These are phyloP conservation scores for Mesorhabditis sp. DNA, from an alignment of 2,888 invertebrate genomes.

Conservation along the genomic window DNA sequence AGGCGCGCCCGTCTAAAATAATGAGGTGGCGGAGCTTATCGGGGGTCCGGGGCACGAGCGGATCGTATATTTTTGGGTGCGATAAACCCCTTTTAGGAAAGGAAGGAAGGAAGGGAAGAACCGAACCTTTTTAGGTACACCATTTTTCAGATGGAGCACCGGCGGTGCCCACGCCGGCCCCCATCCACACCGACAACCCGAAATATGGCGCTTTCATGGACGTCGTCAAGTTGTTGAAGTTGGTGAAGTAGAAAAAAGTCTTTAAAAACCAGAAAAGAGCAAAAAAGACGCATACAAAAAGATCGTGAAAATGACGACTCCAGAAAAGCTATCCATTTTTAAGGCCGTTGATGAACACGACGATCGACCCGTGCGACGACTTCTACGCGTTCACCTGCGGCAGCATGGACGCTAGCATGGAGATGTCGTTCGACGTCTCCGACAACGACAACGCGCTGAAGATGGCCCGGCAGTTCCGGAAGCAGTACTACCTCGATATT, in stretches of 20 bases:
- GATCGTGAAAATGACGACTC: background rate
- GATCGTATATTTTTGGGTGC: too few relatives aligned
- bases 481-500: slow-evolving; percentile 19
- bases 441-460: slow-evolving; percentile 23
- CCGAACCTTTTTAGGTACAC: too few relatives aligned
- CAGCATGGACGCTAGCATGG: slow-evolving; percentile 13
- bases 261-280: background rate
- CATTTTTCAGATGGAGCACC: background rate
- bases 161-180: slow-evolving; percentile 5
- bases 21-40: too few relatives aligned
- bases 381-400: slow-evolving; percentile 44
- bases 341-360: slow-evolving; percentile 28
- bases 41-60: too few relatives aligned
- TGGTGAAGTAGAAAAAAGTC: slow-evolving; percentile 1
- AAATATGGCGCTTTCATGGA: slow-evolving; percentile 20
- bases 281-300: background rate
- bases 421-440: slow-evolving; percentile 31
- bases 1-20: too few relatives aligned
- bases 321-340: slow-evolving; percentile 5
- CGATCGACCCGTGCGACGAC: slow-evolving; percentile 41
- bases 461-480: slow-evolving; percentile 22
- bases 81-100: too few relatives aligned
- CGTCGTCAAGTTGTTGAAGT: slow-evolving; percentile 27
- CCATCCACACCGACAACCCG: slow-evolving; percentile 8
- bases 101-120: too few relatives aligned